phyloP scores from a whole-genome alignment of 1,140 invertebrate species.

The Meteorus sp. region DNA sequence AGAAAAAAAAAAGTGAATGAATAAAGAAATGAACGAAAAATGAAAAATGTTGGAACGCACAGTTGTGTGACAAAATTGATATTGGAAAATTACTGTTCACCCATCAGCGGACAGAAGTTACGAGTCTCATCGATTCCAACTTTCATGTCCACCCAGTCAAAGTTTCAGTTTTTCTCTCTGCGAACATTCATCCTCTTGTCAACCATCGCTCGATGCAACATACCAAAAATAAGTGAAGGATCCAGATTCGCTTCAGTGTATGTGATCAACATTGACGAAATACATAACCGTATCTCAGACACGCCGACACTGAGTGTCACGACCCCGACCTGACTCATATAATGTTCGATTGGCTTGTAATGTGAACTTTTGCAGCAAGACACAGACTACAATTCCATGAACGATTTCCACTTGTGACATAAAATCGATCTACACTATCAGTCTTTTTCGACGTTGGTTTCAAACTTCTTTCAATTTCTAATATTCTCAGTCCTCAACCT shows the following conservation, averaged over 20 bases:
- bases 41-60: slow-evolving; percentile 3
- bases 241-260: slow-evolving; percentile 23
- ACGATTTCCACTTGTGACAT: neutral
- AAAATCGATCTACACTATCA: too few species aligned
- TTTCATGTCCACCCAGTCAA: neutral
- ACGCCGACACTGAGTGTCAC: slow-evolving; percentile 6
- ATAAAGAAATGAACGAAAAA: neutral
- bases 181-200: neutral
- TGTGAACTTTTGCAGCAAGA: slow-evolving; percentile 15
- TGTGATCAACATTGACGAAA: slow-evolving; percentile 22
- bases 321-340: too few species aligned
- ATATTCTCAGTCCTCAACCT: too few species aligned
- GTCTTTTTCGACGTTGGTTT: too few species aligned
- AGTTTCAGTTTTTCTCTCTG: neutral
- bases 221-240: slow-evolving; percentile 20
- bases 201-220: neutral
- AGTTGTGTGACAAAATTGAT: slow-evolving; percentile 21
- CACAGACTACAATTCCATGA: neutral
- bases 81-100: slow-evolving; percentile 14
- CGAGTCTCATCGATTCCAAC: slow-evolving; percentile 7
- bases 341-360: slow-evolving; percentile 13
- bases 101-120: slow-evolving; percentile 9
- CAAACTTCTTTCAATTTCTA: too few species aligned
- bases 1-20: slow-evolving; percentile 6
- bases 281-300: slow-evolving; percentile 30